phyloP scores from a whole-genome alignment of 2,797 vertebrate genomes.

The Macroramphosus scolopax region DNA sequence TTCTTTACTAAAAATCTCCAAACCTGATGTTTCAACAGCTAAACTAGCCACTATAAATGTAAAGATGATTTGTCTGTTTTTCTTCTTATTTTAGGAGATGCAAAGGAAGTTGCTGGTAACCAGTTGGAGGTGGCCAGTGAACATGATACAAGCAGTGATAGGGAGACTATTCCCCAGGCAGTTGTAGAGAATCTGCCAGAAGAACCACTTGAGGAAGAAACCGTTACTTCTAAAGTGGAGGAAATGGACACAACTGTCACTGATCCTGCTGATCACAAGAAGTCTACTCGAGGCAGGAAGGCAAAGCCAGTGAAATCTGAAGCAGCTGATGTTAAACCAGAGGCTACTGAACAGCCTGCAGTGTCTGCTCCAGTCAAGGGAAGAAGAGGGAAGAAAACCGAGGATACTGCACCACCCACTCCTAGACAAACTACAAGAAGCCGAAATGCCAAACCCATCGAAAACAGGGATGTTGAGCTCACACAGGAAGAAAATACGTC shows the following conservation, averaged over 20 bases:
- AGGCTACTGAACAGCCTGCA: conserved; percentile 2
- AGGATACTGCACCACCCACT: conserved; percentile 33
- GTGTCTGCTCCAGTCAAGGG: conserved; percentile 42
- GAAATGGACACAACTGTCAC: conserved; percentile 1
- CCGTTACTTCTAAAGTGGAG: neutral
- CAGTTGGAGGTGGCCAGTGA: neutral
- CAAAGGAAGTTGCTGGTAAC: neutral
- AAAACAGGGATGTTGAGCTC: conserved; percentile 1
- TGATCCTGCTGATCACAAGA: conserved; percentile 8
- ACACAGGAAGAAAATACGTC: conserved; percentile 5
- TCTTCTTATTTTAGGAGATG: neutral
- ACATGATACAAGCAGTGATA: rapidly evolving
- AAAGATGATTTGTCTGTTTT: no score
- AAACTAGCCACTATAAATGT: no score
- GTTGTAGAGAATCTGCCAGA: conserved; percentile 10
- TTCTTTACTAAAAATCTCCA: no score
- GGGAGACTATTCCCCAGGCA: no score
- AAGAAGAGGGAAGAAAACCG: conserved; percentile 55
- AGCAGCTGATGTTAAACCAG: conserved; percentile 9
- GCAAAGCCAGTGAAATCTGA: conserved; percentile 12
- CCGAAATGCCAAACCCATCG: conserved; percentile 22
- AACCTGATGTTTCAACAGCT: no score
- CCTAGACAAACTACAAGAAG: conserved; percentile 45
- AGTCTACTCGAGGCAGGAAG: conserved; percentile 30
- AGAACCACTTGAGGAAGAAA: no score